Percentiles rank a stretch among this genome's conserved stretches.
phyloP scores from a whole-genome alignment of 2,113 vertebrate species.

The Melanocharis versteri region DNA sequence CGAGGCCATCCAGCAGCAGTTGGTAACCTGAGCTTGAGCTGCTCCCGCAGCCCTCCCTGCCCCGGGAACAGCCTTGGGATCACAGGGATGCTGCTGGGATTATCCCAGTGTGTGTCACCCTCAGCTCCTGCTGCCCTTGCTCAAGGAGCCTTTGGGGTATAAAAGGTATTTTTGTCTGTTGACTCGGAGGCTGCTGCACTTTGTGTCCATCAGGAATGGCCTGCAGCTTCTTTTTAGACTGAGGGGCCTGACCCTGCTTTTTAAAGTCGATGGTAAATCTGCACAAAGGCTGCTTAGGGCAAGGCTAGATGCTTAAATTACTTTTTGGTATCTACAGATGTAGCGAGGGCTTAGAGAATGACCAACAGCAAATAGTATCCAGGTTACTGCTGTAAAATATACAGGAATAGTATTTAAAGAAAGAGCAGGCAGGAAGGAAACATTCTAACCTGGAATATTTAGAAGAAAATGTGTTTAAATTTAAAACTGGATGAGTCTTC shows the following conservation, averaged over 20 bases:
- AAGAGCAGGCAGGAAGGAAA: neutral
- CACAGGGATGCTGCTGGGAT: neutral
- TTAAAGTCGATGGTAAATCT: neutral
- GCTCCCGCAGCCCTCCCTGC: neutral
- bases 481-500: neutral
- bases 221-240: neutral
- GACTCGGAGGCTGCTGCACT: neutral
- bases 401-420: neutral
- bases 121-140: neutral
- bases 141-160: neutral
- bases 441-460: neutral
- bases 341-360: neutral
- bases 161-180: neutral
- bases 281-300: neutral
- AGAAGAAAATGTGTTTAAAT: neutral
- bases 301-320: neutral
- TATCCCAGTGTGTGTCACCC: neutral
- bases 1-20: constrained; percentile 81
- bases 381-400: neutral
- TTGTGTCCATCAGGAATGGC: neutral
- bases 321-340: neutral
- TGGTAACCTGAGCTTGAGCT: constrained; percentile 75
- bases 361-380: neutral
- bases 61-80: neutral
- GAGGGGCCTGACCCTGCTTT: constrained; percentile 16